phyloP scores from a whole-genome alignment of 2,797 vertebrate genomes.

The Lepus townsendii region DNA sequence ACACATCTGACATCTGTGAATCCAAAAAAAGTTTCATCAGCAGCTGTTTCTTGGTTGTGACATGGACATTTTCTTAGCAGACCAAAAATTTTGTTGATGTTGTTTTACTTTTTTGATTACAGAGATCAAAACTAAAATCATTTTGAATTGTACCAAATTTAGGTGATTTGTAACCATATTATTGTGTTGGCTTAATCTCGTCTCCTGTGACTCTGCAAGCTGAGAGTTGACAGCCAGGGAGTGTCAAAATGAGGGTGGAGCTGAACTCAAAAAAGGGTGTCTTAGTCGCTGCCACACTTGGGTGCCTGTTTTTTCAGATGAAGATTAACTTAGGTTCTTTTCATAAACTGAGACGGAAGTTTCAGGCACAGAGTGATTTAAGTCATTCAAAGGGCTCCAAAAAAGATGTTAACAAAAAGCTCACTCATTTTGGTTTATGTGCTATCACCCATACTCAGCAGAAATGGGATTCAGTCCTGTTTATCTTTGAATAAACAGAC shows the following conservation, averaged over 20 bases:
- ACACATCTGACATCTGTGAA: no score
- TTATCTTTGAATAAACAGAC: neutral
- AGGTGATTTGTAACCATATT: neutral
- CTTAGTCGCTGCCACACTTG: neutral
- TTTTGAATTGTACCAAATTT: neutral
- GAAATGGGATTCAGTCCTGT: neutral
- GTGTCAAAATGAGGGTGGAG: accelerated
- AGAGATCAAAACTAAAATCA: neutral
- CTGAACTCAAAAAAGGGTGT: neutral
- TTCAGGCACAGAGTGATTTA: neutral
- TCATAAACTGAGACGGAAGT: neutral
- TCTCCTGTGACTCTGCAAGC: neutral
- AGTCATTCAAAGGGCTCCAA: neutral
- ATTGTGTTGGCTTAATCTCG: neutral
- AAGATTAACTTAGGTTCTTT: neutral
- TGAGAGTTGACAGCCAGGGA: neutral
- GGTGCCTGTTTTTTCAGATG: neutral
- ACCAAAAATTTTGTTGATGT: neutral
- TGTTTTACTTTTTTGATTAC: neutral
- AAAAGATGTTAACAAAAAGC: neutral
- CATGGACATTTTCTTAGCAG: neutral
- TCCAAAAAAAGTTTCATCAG: neutral
- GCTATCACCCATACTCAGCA: neutral
- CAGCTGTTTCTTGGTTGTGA: neutral
- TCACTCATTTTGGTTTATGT: neutral